Evolutionary conservation across 1,140 invertebrate genomes (phyloP).

Genomic region (Manduca sexta): DNA sequence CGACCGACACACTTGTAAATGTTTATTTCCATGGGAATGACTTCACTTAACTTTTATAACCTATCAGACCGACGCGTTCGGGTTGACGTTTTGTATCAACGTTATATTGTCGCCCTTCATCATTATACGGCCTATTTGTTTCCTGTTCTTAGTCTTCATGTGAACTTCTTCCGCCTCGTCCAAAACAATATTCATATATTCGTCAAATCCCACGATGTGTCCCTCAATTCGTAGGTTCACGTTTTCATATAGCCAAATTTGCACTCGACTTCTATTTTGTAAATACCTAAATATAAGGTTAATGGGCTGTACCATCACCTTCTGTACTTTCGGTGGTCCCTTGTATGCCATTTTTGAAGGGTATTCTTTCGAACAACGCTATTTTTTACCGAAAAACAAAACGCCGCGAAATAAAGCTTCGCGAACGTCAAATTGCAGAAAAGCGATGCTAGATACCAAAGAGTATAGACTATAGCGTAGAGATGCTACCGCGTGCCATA

Average conservation of each 20-base stretch:
- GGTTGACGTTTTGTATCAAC: constrained; percentile 90
- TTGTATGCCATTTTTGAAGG: constrained; percentile 92
- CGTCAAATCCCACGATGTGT: constrained; percentile 98
- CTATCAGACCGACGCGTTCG: constrained; percentile 55
- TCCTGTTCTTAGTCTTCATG: constrained; percentile 90
- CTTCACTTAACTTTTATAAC: constrained; percentile 48
- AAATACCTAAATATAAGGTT: constrained; percentile 95
- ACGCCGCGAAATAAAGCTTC: constrained; percentile 24
- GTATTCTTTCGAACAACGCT: constrained; percentile 33
- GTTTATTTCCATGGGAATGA: constrained; percentile 35
- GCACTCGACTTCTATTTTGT: constrained; percentile 95
- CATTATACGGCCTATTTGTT: constrained; percentile 89
- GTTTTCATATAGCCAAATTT: constrained; percentile 99
- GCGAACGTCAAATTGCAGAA: constrained; percentile 14
- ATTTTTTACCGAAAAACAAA: constrained; percentile 21
- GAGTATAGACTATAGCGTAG: too few relatives aligned
- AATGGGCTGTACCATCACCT: constrained; percentile 99
- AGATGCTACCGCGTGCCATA: too few relatives aligned
- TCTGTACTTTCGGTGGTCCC: constrained; percentile 95
- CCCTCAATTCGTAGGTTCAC: constrained; percentile 96
- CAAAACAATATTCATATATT: constrained; percentile 99
- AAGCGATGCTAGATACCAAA: neutral
- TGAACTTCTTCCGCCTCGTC: constrained; percentile 98
- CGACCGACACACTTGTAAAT: constrained; percentile 2
- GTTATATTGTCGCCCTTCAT: constrained; percentile 98